These are phyloP conservation scores for Seriola dumerili DNA, from an alignment of 2,113 vertebrate species.

Conservation along the genomic window DNA sequence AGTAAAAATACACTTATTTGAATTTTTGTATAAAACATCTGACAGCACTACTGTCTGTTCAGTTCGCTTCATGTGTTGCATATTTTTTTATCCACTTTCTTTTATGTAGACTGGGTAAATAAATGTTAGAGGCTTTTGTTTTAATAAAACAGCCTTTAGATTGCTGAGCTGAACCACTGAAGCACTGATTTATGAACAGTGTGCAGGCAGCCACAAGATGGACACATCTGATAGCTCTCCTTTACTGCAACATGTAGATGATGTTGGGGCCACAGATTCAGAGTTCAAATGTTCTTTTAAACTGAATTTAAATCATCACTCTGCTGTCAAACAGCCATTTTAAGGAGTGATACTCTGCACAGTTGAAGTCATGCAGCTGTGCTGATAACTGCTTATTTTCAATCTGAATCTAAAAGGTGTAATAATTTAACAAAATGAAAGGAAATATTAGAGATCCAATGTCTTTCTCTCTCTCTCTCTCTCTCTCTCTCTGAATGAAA, in stretches of 20 bases:
- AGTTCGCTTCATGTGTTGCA: neutral
- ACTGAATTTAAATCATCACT: neutral
- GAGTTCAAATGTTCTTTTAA: neutral
- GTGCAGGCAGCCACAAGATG: neutral
- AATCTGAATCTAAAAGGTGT: constrained; percentile 19
- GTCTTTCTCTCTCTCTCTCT: neutral
- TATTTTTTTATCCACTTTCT: neutral
- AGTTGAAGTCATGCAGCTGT: neutral
- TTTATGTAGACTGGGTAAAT: neutral
- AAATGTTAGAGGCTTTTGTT: neutral
- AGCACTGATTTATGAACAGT: neutral
- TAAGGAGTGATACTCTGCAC: neutral
- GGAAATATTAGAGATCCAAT: neutral
- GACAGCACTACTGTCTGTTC: neutral
- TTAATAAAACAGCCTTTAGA: neutral
- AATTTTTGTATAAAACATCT: constrained; percentile 6
- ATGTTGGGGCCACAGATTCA: neutral
- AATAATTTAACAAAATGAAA: constrained; percentile 45
- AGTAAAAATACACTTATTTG: neutral
- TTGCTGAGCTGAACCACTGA: neutral
- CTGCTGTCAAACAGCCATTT: neutral
- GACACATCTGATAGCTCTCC: too few relatives aligned
- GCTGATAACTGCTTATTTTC: constrained; percentile 20
- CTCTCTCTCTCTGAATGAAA: constrained; percentile 11
- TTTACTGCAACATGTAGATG: neutral